Percentiles rank a stretch among this genome's conserved stretches.
Evolutionary conservation across 2,888 invertebrate genomes (phyloP).

Genomic region (Drosophila diplacantha): DNA sequence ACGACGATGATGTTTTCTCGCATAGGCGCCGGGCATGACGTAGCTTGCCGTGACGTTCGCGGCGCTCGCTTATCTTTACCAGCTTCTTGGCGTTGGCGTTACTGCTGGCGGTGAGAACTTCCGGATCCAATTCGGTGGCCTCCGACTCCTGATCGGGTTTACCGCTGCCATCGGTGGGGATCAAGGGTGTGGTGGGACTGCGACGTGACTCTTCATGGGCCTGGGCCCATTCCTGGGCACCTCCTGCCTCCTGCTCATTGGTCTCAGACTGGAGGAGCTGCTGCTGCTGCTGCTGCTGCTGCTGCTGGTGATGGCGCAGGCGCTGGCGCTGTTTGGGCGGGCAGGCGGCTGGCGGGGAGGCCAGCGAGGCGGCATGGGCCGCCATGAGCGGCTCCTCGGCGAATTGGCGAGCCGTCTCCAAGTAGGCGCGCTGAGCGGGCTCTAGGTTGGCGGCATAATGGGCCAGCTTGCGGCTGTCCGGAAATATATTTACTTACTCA

Average conservation of each 20-base stretch:
- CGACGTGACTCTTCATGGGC: constrained; percentile 20
- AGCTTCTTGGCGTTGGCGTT: constrained; percentile 30
- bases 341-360: constrained; percentile 61
- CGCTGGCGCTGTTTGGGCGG: constrained; percentile 68
- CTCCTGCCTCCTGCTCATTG: constrained; percentile 29
- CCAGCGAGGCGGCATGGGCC: constrained; percentile 57
- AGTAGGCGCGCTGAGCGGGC: constrained; percentile 63
- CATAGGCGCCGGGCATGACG: constrained; percentile 61
- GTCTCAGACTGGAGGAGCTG: constrained; percentile 24
- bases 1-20: constrained; percentile 19
- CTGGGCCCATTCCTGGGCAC: constrained; percentile 50
- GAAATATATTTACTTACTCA: too few relatives aligned
- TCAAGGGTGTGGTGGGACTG: constrained; percentile 26
- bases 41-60: constrained; percentile 67
- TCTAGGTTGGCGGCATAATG: constrained; percentile 69
- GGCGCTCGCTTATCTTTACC: constrained; percentile 57
- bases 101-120: neutral
- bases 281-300: constrained; percentile 42
- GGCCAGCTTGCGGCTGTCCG: constrained; percentile 60
- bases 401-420: constrained; percentile 63
- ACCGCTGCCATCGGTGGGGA: constrained; percentile 14
- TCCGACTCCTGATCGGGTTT: constrained; percentile 37
- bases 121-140: constrained; percentile 1
- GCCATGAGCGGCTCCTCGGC: constrained; percentile 56
- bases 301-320: constrained; percentile 54